These are phyloP conservation scores for Euplexia lucipara DNA, from an alignment of 2,888 invertebrate species.

Conservation along the genomic window DNA sequence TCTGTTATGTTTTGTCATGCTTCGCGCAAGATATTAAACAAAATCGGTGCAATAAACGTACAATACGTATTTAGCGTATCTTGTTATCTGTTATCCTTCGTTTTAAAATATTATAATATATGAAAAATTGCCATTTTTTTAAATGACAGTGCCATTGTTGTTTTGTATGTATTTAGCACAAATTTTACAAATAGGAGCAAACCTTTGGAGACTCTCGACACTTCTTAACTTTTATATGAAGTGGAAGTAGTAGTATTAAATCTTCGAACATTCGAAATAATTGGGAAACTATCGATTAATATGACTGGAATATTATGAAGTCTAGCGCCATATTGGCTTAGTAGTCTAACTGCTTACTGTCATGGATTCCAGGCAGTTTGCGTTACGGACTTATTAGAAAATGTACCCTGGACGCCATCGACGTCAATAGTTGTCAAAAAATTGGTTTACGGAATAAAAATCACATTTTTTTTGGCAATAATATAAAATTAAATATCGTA, in stretches of 20 bases:
- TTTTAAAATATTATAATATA: slow-evolving; percentile 4
- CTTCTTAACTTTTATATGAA: slow-evolving; percentile 45
- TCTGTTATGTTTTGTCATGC: slow-evolving; percentile 26
- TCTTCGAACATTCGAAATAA: slow-evolving; percentile 34
- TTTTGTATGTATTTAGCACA: slow-evolving; percentile 40
- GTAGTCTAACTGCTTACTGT: slow-evolving; percentile 2
- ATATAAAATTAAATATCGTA: too few species aligned
- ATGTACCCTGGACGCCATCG: not conserved
- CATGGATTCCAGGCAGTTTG: not conserved
- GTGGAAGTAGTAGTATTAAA: slow-evolving; percentile 41
- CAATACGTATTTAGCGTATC: slow-evolving; percentile 22
- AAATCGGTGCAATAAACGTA: slow-evolving; percentile 37
- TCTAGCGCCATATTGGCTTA: slow-evolving; percentile 16
- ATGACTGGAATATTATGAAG: slow-evolving; percentile 14
- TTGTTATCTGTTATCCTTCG: slow-evolving; percentile 10
- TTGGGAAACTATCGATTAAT: slow-evolving; percentile 8
- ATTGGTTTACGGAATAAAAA: not conserved
- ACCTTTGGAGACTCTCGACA: slow-evolving; percentile 15
- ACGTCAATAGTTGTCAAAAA: not conserved
- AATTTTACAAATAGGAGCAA: slow-evolving; percentile 37
- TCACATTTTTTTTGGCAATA: not conserved
- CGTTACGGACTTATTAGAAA: not conserved
- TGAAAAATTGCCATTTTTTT: slow-evolving; percentile 20
- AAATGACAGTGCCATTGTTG: slow-evolving; percentile 44
- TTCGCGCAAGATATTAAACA: slow-evolving; percentile 5